These are phyloP conservation scores for Phortica variegata DNA, from an alignment of 1,140 invertebrate species.

Conservation along the genomic window DNA sequence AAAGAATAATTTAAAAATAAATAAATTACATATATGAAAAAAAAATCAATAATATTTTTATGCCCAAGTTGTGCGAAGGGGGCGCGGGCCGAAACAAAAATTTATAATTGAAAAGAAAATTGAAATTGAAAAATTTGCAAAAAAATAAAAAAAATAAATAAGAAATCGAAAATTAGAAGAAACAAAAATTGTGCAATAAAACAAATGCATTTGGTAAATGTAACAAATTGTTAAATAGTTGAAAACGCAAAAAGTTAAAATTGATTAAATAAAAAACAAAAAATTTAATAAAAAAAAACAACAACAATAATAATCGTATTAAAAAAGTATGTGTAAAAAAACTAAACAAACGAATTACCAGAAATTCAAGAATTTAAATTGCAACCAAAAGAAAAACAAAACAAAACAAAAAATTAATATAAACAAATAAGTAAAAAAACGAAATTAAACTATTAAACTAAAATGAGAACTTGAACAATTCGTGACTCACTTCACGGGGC, in stretches of 20 bases:
- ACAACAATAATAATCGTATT: conserved; percentile 4
- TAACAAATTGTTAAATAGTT: conserved; percentile 51
- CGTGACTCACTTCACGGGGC: no score
- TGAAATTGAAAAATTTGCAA: conserved; percentile 7
- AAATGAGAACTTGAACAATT: no score
- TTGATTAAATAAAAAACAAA: conserved; percentile 41
- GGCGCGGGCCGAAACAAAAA: background rate
- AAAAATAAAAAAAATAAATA: conserved; percentile 26
- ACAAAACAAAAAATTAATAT: background rate
- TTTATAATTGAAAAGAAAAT: conserved; percentile 3
- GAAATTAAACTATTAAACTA: conserved; percentile 2
- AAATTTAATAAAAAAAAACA: conserved; percentile 17
- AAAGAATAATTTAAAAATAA: conserved; percentile 15
- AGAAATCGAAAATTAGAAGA: conserved; percentile 1
- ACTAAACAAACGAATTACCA: conserved; percentile 6
- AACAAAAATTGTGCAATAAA: conserved; percentile 1
- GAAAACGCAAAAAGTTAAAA: conserved; percentile 41
- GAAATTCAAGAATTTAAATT: conserved; percentile 4
- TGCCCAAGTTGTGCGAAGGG: background rate
- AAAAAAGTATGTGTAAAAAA: background rate
- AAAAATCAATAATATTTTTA: conserved; percentile 34
- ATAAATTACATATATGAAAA: conserved; percentile 22
- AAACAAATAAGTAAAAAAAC: background rate
- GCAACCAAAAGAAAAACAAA: background rate
- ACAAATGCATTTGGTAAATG: conserved; percentile 3